A percentile compares a stretch with the other conserved stretches of the same genome.
Conservation (phyloP, 2,113 vertebrate species). For the Coregonus clupeaformis region DNA sequence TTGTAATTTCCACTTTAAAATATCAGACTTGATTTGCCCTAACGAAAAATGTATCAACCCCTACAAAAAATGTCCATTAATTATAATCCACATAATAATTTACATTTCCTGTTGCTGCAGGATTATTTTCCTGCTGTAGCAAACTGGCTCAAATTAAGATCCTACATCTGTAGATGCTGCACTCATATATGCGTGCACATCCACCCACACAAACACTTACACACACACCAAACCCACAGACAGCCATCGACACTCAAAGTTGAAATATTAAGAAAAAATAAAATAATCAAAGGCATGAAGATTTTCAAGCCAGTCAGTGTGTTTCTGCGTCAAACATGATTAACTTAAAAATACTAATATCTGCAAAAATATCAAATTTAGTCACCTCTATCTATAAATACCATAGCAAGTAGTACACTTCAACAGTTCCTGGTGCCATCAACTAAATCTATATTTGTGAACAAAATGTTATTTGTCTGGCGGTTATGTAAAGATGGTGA, state of each 20-base stretch:
- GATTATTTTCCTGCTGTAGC: no score
- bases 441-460: neutral
- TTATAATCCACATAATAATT: no score
- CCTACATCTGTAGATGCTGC: neutral
- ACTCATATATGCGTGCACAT: neutral
- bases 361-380: neutral
- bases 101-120: no score
- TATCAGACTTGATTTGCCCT: no score
- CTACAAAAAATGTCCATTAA: no score
- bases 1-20: no score
- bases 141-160: no score
- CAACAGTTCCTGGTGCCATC: neutral
- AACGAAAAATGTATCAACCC: no score
- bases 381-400: neutral
- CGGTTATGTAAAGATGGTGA: conserved; percentile 45
- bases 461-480: conserved; percentile 46
- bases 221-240: neutral
- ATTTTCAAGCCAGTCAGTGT: neutral
- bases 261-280: neutral
- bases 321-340: neutral
- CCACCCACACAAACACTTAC: neutral
- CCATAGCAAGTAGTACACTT: neutral
- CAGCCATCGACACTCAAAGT: neutral
- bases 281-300: neutral
- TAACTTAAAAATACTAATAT: neutral